Percentiles rank a stretch among this genome's conserved stretches.
These are phyloP conservation scores for Drosophila sechellia DNA, from an alignment of 1,140 invertebrate genomes.

Conservation along the genomic window DNA sequence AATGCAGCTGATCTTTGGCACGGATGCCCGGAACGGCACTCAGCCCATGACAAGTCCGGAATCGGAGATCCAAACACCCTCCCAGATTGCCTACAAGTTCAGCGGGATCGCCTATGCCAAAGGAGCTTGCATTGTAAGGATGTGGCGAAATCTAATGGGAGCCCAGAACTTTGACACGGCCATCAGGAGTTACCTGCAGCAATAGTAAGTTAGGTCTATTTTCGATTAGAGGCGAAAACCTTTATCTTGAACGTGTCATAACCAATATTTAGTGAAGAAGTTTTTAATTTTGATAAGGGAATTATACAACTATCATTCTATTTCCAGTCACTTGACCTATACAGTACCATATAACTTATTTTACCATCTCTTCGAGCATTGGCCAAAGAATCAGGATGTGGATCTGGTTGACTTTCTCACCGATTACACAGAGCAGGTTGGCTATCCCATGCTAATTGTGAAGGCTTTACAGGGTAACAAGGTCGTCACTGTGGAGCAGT, in stretches of 20 bases:
- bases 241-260: neutral
- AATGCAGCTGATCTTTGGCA: slow-evolving; percentile 87
- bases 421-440: slow-evolving; percentile 96
- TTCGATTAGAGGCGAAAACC: neutral
- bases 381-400: slow-evolving; percentile 31
- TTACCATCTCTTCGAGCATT: slow-evolving; percentile 41
- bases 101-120: slow-evolving; percentile 87
- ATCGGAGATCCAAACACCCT: slow-evolving; percentile 82
- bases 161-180: slow-evolving; percentile 87
- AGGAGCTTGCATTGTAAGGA: slow-evolving; percentile 90
- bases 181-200: slow-evolving; percentile 86
- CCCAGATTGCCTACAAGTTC: slow-evolving; percentile 86
- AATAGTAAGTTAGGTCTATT: slow-evolving; percentile 78
- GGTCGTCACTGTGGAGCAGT: slow-evolving; percentile 68
- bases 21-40: slow-evolving; percentile 87
- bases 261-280: no score
- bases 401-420: slow-evolving; percentile 79
- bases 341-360: slow-evolving; percentile 53
- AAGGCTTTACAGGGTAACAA: slow-evolving; percentile 30
- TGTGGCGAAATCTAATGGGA: slow-evolving; percentile 90
- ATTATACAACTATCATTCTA: neutral
- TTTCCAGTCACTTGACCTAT: slow-evolving; percentile 42
- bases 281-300: neutral
- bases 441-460: slow-evolving; percentile 92
- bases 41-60: slow-evolving; percentile 86